A percentile compares a stretch with the other conserved stretches of the same genome.
These are phyloP conservation scores for Halcyon chelicuti DNA, from an alignment of 2,797 vertebrate genomes.

Conservation along the genomic window DNA sequence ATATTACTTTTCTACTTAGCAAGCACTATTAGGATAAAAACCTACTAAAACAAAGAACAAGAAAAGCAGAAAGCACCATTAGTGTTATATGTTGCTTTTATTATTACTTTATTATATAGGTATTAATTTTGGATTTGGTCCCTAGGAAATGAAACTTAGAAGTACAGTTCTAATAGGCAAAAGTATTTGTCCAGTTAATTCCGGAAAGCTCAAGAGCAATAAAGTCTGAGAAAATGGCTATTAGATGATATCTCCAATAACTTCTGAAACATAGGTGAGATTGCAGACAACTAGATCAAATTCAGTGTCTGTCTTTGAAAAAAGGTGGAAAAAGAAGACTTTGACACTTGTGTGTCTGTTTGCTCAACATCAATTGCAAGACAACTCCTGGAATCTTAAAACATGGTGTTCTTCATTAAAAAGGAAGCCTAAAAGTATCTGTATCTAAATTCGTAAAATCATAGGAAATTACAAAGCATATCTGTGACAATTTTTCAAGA, in stretches of 20 bases:
- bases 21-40: not conserved
- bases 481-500: not conserved
- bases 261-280: not conserved
- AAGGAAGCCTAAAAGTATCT: not conserved
- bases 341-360: not conserved
- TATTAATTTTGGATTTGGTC: not conserved
- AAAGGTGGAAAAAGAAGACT: accelerated
- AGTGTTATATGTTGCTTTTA: not conserved
- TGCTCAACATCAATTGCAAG: not conserved
- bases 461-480: not conserved
- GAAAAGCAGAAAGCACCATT: not conserved
- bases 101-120: not conserved
- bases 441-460: not conserved
- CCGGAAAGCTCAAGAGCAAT: not conserved
- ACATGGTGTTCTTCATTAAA: not conserved
- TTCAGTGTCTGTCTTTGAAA: not conserved
- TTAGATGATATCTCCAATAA: not conserved
- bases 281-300: not conserved
- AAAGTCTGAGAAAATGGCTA: not conserved
- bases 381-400: not conserved
- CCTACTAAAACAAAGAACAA: not conserved
- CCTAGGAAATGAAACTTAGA: not conserved
- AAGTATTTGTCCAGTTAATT: not conserved
- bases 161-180: not conserved
- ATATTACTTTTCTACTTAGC: not conserved